A percentile compares a stretch with the other conserved stretches of the same genome.
These are phyloP conservation scores for Diogma glabrata DNA, from an alignment of 2,888 invertebrate species.

Conservation along the genomic window DNA sequence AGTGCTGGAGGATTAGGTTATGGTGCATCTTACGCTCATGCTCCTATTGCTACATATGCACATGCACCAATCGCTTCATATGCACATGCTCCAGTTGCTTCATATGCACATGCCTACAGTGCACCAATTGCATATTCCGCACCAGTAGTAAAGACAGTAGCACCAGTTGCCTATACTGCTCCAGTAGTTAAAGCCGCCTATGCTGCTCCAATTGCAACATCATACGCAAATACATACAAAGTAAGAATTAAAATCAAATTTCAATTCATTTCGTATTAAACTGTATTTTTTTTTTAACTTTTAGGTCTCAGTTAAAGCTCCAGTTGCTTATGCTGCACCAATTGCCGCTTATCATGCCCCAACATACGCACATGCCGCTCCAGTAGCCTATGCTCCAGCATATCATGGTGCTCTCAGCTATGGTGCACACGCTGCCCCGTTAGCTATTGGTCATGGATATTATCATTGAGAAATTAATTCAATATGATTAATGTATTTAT, in stretches of 20 bases:
- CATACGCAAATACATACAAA: slow-evolving; percentile 30
- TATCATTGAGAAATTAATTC: no score
- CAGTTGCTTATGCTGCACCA: slow-evolving; percentile 29
- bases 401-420: slow-evolving; percentile 21
- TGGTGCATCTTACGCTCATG: slow-evolving; percentile 24
- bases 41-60: slow-evolving; percentile 21
- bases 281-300: background rate
- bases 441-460: slow-evolving; percentile 1
- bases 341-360: slow-evolving; percentile 20
- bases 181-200: slow-evolving; percentile 26
- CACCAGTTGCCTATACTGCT: slow-evolving; percentile 24
- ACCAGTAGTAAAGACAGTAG: slow-evolving; percentile 21
- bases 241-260: background rate
- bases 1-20: slow-evolving; percentile 24
- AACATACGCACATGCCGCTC: slow-evolving; percentile 16
- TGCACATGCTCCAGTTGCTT: no score
- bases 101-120: background rate
- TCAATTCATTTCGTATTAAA: background rate
- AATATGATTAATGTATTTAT: no score
- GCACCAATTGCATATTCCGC: slow-evolving; percentile 26
- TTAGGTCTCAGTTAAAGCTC: slow-evolving; percentile 29
- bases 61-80: background rate
- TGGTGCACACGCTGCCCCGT: slow-evolving; percentile 16
- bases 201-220: slow-evolving; percentile 28
- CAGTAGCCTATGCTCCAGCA: slow-evolving; percentile 21